These are phyloP conservation scores for Etheostoma spectabile DNA, from an alignment of 2,113 vertebrate species.

Conservation along the genomic window DNA sequence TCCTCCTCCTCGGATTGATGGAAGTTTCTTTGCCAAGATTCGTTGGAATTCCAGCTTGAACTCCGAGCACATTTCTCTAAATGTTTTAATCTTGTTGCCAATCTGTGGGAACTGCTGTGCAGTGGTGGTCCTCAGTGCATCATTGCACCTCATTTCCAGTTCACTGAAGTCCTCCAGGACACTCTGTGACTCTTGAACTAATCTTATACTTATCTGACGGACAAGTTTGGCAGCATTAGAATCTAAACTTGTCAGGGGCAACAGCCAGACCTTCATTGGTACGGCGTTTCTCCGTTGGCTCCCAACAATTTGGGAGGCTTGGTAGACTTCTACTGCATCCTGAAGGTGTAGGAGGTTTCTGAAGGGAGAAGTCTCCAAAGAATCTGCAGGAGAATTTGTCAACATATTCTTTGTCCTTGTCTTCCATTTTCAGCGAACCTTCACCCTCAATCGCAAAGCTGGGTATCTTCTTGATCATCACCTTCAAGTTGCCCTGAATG, in stretches of 20 bases:
- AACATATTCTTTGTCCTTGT: not conserved
- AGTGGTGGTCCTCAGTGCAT: slow-evolving; percentile 34
- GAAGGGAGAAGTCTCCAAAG: slow-evolving; percentile 65
- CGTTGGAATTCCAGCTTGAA: slow-evolving; percentile 46
- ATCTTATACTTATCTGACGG: slow-evolving; percentile 48
- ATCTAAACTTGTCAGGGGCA: slow-evolving; percentile 70
- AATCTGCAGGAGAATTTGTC: slow-evolving; percentile 72
- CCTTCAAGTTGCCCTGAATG: no score
- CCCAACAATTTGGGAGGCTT: slow-evolving; percentile 65
- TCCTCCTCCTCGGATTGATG: slow-evolving; percentile 62
- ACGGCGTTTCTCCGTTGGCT: slow-evolving; percentile 56
- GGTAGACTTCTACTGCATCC: slow-evolving; percentile 71
- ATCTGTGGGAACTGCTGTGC: slow-evolving; percentile 60
- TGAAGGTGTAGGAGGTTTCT: slow-evolving; percentile 45
- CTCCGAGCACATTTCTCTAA: slow-evolving; percentile 36
- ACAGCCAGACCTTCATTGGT: slow-evolving; percentile 76
- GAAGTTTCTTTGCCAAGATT: slow-evolving; percentile 33
- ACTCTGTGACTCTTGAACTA: slow-evolving; percentile 40
- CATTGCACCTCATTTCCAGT: slow-evolving; percentile 65
- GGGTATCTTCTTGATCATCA: slow-evolving; percentile 14
- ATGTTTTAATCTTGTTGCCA: slow-evolving; percentile 35
- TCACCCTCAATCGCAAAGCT: fast-evolving
- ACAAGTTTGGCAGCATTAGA: slow-evolving; percentile 59
- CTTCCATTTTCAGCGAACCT: not conserved
- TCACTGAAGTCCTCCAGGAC: slow-evolving; percentile 53